Evolutionary conservation across 2,888 invertebrate genomes (phyloP), one percentile per base, ranked within the genome.

Genomic region (Pterobdella sp.): DNA sequence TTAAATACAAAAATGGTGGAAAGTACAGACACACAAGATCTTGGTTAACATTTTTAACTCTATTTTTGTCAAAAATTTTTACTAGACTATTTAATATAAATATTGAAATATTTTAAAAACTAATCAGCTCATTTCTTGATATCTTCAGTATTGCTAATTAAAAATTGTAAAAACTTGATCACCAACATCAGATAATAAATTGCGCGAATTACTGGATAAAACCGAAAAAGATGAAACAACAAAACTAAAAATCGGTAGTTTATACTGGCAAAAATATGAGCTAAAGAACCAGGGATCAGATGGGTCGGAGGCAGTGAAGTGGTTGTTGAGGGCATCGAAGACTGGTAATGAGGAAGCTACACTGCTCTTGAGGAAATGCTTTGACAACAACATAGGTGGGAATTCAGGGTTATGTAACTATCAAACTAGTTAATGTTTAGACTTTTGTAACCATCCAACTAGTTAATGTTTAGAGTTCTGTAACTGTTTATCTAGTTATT

Each of bases 271-370:
- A 26, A 7, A 60, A 42, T 35, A 52, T n/a, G 68, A 60, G 35
- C 35, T 66, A 26, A 70, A 35, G 3, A 42, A 37, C 29, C 65
- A 34, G n/a, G 68, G 34, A 26, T 68, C 68, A 26, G 56, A 60
- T 22, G 65, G 36, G 29, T 88, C 89, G 77, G 87, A 91, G 77
- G 94, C 93, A 0, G 88, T 94, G 69, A 90, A 91, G 80, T 94
- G 94, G 94, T 84, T 94, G 68, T 89, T 93, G n/a, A 90, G 91
- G 84, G 93, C 94, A 1, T 93, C 94, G 0, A 91, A 92, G 80
- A 93, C 94, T 83, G 94, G 94, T 0, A 92, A 93, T 79, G 87
- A 89, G 64, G 92, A 93, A 82, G 94, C 94, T 0, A 90, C 92
- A 49, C 88, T 88, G 75, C 87, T 93, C 80, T 86, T 95, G 42